Percentiles rank a stretch among this genome's conserved stretches.
Evolutionary conservation across 2,888 invertebrate genomes (phyloP).

Genomic region (Hybos culiciformis): DNA sequence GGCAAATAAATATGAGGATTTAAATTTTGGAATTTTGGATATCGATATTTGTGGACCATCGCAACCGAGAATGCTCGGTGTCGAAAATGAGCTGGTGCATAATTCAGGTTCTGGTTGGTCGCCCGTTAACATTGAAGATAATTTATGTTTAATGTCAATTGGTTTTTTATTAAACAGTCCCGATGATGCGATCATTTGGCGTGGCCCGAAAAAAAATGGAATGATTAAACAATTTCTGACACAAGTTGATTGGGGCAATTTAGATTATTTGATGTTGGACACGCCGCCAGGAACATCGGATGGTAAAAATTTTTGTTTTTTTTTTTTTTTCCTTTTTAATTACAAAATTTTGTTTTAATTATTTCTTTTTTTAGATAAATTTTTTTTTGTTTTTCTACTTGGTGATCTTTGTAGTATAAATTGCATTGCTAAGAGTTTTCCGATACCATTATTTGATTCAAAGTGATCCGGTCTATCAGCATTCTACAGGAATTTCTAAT

Average conservation of each 20-base stretch:
- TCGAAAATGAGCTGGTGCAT: constrained; percentile 85
- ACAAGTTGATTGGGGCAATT: constrained; percentile 88
- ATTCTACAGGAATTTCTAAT: too few relatives aligned
- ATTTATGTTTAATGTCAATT: constrained; percentile 92
- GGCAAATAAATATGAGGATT: constrained; percentile 51
- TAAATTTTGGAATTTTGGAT: constrained; percentile 86
- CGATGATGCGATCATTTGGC: constrained; percentile 97
- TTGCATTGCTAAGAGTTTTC: too few relatives aligned
- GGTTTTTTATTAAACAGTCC: constrained; percentile 77
- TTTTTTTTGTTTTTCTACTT: too few relatives aligned
- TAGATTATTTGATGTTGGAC: constrained; percentile 82
- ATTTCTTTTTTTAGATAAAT: too few relatives aligned
- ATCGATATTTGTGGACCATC: constrained; percentile 98
- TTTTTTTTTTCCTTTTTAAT: too few relatives aligned
- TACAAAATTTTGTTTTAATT: too few relatives aligned
- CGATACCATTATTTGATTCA: too few relatives aligned
- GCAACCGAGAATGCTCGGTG: constrained; percentile 86
- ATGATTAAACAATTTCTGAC: constrained; percentile 91
- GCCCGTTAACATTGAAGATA: constrained; percentile 89
- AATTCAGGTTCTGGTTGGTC: constrained; percentile 95
- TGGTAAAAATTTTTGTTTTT: too few relatives aligned
- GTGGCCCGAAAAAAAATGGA: constrained; percentile 96
- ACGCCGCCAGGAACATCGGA: constrained; percentile 94
- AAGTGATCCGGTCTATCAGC: too few relatives aligned
- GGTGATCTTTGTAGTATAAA: too few relatives aligned